Conservation (phyloP, 2,797 vertebrate species). For the Eleutherodactylus coqui region DNA sequence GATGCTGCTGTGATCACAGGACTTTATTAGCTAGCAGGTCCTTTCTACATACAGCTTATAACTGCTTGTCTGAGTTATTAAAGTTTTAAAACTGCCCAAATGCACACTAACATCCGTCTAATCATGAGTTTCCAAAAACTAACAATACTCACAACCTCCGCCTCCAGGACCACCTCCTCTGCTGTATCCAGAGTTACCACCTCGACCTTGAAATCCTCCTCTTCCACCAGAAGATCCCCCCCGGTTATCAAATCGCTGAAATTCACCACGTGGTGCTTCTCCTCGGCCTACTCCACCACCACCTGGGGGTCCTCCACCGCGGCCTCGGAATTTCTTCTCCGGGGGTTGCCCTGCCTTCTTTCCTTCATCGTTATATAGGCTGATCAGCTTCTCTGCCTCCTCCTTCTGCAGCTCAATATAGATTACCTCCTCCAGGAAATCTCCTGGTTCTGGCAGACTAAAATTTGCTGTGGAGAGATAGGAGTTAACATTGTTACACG, state of each 20-base stretch:
- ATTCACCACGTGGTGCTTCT: slow-evolving; percentile 66
- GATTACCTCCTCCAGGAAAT: slow-evolving; percentile 87
- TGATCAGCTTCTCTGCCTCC: slow-evolving; percentile 84
- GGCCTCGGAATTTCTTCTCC: slow-evolving; percentile 89
- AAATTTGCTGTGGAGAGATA: slow-evolving; percentile 84
- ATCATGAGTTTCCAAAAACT: no score
- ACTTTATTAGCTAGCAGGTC: no score
- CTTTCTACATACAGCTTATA: no score
- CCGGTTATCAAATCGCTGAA: slow-evolving; percentile 74
- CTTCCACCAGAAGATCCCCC: slow-evolving; percentile 70
- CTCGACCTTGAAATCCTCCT: slow-evolving; percentile 83
- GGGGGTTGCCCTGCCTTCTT: slow-evolving; percentile 87
- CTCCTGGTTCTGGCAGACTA: slow-evolving; percentile 85
- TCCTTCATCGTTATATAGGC: slow-evolving; percentile 92
- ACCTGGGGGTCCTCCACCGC: slow-evolving; percentile 79
- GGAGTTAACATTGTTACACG: background rate
- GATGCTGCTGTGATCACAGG: no score
- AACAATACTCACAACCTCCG: slow-evolving; percentile 30
- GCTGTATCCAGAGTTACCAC: slow-evolving; percentile 76
- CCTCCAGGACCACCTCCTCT: slow-evolving; percentile 59
- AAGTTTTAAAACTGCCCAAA: no score
- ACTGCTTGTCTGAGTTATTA: no score
- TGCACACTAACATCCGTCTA: no score
- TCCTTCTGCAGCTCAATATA: slow-evolving; percentile 84
- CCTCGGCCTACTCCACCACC: slow-evolving; percentile 75